Base-by-base conservation (phyloP, 2,888 invertebrate species). In the Embidobia sp. region DNA sequence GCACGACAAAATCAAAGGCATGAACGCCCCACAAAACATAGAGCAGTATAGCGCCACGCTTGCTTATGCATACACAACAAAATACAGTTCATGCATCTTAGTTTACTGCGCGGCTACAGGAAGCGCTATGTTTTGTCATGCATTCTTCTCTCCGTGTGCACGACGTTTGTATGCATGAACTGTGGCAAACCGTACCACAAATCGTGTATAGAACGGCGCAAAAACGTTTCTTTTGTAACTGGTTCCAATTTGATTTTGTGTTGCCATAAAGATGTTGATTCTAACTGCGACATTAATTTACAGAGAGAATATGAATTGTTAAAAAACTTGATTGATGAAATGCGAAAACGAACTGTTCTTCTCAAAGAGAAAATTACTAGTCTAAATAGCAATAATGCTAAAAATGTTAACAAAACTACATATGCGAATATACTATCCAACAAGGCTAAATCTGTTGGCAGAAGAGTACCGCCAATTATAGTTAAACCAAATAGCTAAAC, bases 251-350 rank as follows among this genome's bases (percentile, higher is more conserved):
- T 46, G n/a, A 29, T 48, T 29, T 18, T 1, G 16, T 48, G 48
- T 18, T 48, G 48, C 16, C n/a, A 48, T 6, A 31, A 31, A 13
- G 27, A 22, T 22, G 8, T 2, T 3, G 29, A 29, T 8, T 11
- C 6, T 5, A 31, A 6, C 15, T 4, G 0, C n/a, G 18, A 48
- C 16, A 10, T 19, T 3, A 46, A 46, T 7, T 26, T 46, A 13
- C 1, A 46, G 8, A 31, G 18, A 8, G 48, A 48, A 48, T 31
- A 48, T 48, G 48, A 29, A 15, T 18, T 48, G 4, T 48, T 48
- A n/a, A 48, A 31, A 13, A 8, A 10, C 1, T 29, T 48, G 10
- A 2, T 48, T 10, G 13, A 4, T 16, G 48, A 48, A 31, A 16
- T 48, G 16, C 16, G 16, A 10, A 31, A 48, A 7, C 1, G 29